phyloP scores from a whole-genome alignment of 2,113 vertebrate species.

The Furnarius figulus region DNA sequence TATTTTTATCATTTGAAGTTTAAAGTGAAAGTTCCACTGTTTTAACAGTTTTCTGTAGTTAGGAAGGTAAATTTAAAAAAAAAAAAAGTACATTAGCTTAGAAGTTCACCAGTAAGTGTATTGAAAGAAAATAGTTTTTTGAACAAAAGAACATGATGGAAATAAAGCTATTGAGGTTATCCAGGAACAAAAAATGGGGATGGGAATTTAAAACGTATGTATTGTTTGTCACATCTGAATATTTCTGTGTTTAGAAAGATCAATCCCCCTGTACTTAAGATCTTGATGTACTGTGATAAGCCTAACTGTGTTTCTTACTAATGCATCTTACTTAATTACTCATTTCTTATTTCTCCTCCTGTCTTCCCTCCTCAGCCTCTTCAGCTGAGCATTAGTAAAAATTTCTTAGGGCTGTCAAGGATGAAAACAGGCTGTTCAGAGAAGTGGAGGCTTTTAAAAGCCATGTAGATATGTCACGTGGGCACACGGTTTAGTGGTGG shows the following conservation, averaged over 20 bases:
- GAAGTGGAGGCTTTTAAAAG: not conserved
- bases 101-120: not conserved
- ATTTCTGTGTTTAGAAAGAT: not conserved
- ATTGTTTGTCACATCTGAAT: not conserved
- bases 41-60: not conserved
- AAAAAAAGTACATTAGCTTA: not conserved
- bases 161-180: not conserved
- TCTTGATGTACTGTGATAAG: not conserved
- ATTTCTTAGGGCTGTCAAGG: rapidly evolving
- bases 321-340: not conserved
- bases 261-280: not conserved
- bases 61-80: not conserved
- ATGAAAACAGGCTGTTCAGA: not conserved
- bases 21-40: not conserved
- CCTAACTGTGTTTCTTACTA: not conserved
- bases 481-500: not conserved
- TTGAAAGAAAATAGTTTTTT: not conserved
- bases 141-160: not conserved
- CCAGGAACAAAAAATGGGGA: not conserved
- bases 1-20: not conserved
- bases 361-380: not conserved
- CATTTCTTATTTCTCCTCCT: not conserved
- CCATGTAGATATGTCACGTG: not conserved
- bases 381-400: not conserved
- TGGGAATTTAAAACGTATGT: not conserved